phyloP scores from a whole-genome alignment of 2,888 invertebrate genomes.

The Apotomis betuletana region DNA sequence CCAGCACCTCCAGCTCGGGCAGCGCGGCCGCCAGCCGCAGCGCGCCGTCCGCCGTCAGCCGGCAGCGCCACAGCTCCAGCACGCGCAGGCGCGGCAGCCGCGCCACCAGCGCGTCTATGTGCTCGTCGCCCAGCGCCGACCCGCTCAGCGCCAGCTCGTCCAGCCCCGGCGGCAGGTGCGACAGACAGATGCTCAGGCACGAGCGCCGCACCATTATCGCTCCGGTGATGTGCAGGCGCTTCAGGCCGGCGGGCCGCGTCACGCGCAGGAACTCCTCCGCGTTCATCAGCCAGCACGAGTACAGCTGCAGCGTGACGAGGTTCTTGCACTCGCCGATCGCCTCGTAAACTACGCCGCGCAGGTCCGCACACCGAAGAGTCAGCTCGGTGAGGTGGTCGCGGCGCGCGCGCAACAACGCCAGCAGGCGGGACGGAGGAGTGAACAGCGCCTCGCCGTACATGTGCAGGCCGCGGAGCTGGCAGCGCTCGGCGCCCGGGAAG shows the following conservation, averaged over 20 bases:
- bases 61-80: conserved; percentile 50
- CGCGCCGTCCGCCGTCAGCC: conserved; percentile 39
- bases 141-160: conserved; percentile 50
- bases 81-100: conserved; percentile 43
- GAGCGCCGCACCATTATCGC: conserved; percentile 49
- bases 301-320: conserved; percentile 51
- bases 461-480: conserved; percentile 47
- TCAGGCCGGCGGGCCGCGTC: conserved; percentile 44
- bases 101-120: conserved; percentile 40
- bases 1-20: conserved; percentile 41
- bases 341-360: conserved; percentile 44
- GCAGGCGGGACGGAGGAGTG: conserved; percentile 48
- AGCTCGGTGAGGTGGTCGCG: conserved; percentile 49
- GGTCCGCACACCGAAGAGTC: conserved; percentile 53
- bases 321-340: conserved; percentile 45
- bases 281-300: conserved; percentile 55
- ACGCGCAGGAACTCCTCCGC: conserved; percentile 44
- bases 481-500: conserved; percentile 37
- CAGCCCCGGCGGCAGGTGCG: conserved; percentile 35
- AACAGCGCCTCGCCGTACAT: conserved; percentile 55
- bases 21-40: conserved; percentile 42
- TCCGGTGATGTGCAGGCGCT: conserved; percentile 54
- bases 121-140: conserved; percentile 48
- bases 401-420: conserved; percentile 45
- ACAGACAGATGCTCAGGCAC: conserved; percentile 46